Percentiles rank a stretch among this genome's conserved stretches.
phyloP scores from a whole-genome alignment of 2,888 invertebrate species.

The Dryobota labecula region DNA sequence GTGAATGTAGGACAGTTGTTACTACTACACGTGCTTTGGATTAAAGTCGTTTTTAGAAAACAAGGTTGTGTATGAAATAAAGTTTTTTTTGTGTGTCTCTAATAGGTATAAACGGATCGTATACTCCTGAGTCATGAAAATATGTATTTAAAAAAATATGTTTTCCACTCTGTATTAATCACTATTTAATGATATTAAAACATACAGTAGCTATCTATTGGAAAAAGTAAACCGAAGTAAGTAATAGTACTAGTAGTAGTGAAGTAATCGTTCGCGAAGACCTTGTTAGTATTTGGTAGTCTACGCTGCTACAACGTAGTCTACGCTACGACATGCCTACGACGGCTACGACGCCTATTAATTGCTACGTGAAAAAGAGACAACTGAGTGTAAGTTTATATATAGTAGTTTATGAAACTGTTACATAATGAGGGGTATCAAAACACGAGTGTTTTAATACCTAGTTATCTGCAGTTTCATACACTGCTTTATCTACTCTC shows the following conservation, averaged over 20 bases:
- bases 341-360: neutral
- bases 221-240: too few relatives aligned
- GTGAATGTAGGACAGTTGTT: constrained; percentile 68
- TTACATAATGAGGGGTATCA: too few relatives aligned
- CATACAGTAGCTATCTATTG: neutral
- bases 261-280: too few relatives aligned
- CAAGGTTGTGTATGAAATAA: neutral
- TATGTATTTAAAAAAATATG: neutral
- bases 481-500: too few relatives aligned
- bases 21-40: constrained; percentile 34
- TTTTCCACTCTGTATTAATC: neutral
- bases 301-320: constrained; percentile 2
- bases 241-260: too few relatives aligned
- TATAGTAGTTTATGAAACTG: too few relatives aligned
- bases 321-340: constrained; percentile 20
- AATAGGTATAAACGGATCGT: neutral
- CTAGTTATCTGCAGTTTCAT: too few relatives aligned
- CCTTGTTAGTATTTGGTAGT: neutral
- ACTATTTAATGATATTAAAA: neutral
- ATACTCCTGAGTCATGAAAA: neutral
- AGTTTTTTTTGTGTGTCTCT: neutral
- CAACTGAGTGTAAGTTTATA: too few relatives aligned
- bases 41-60: neutral
- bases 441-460: too few relatives aligned
- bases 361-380: neutral